Conservation (phyloP, 2,888 invertebrate genomes). For the Polyploca ridens region DNA sequence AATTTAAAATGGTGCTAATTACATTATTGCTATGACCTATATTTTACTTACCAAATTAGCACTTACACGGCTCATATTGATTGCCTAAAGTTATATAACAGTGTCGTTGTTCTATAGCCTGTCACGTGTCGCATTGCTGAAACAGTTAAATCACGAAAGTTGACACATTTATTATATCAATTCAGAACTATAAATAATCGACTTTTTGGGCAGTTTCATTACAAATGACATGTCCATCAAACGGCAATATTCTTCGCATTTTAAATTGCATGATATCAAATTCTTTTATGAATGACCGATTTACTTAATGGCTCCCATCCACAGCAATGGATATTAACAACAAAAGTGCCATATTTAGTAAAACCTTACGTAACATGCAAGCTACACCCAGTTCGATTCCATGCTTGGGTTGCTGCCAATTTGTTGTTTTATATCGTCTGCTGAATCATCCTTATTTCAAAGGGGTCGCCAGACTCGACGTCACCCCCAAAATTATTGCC, state of each 20-base stretch:
- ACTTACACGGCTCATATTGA: too few species aligned
- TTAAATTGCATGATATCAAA: not conserved
- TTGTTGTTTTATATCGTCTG: slow-evolving; percentile 21
- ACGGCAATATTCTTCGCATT: not conserved
- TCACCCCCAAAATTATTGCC: not conserved
- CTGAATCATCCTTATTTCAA: slow-evolving; percentile 24
- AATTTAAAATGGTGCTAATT: too few species aligned
- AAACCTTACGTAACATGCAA: not conserved
- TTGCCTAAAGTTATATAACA: too few species aligned
- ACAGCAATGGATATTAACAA: not conserved
- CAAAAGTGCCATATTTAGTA: not conserved
- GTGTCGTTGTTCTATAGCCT: too few species aligned
- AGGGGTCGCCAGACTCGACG: slow-evolving; percentile 6
- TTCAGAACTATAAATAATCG: not conserved
- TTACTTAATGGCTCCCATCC: not conserved
- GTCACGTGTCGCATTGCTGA: not conserved
- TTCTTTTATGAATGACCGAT: not conserved
- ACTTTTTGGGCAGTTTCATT: not conserved
- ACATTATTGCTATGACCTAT: too few species aligned
- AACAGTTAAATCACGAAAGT: not conserved
- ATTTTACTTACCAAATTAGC: too few species aligned
- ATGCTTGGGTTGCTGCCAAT: slow-evolving; percentile 29
- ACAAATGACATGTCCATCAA: not conserved
- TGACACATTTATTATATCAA: not conserved
- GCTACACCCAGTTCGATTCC: slow-evolving; percentile 1